Base-by-base conservation (phyloP, 1,140 invertebrate genomes). In the Thaumetopoea pityocampa region DNA sequence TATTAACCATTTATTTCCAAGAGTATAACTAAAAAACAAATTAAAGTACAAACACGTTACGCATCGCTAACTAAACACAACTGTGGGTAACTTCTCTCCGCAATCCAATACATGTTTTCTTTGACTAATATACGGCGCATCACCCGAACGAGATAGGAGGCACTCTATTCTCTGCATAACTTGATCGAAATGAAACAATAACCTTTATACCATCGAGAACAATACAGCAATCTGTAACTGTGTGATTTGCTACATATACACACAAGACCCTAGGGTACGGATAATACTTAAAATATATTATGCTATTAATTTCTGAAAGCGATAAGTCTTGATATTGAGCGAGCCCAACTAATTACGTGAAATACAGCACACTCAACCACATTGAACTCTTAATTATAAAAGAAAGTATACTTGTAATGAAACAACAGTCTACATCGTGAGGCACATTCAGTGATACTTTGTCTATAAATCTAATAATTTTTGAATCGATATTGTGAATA, bases 1-100 rank as follows among this genome's bases (percentile, higher is more conserved):
- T 80, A 84, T 80, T 84, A 84, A 84, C 80, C 80, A 84, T 84
- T 79, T 77, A 82, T 84, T 84, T 84, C 78, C 78, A 84, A 84
- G 78, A 84, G 78, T 84, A 84, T 72, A 84, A 84, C 80, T 84
- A 84, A 84, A 84, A 84, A 82, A 82, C 80, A 84, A 84, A 84
- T 84, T 84, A 84, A 82, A 82, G 80, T 84, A 84, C 78, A 84
- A 82, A 84, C 78, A 84, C 80, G 80, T 84, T 84, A 81, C 80
- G 80, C 73, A 77, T 81, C 56, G 69, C 77, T 84, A 81, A 77
- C 72, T 81, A 73, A 81, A 84, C 78, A 77, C 76, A 84, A 81
- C 73, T 84, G 77, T 82, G 80, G 80, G 78, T 84, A 84, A 84
- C 80, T 82, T 79, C 77, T 84, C 80, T 81, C 81, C 77, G 80